Evolutionary conservation across 2,113 vertebrate genomes (phyloP), one percentile per base, ranked within the genome.

Genomic region (Sebastes fasciatus): DNA sequence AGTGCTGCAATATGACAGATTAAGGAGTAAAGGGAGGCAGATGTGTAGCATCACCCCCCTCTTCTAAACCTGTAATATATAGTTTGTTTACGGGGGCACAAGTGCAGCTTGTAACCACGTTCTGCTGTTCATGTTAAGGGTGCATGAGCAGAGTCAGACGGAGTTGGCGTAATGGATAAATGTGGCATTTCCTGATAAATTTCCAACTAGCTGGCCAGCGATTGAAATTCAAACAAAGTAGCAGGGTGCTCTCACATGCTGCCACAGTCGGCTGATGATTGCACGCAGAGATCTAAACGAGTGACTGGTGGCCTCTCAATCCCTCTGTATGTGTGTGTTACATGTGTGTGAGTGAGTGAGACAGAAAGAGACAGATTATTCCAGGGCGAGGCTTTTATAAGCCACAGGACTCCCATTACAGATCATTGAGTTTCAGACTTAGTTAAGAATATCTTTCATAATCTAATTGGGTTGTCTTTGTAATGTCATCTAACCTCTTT

Each of bases 361-460:
- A 80, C 49, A 78, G 52, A 57, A 68, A 66, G 54, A 73, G 77
- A 74, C 52, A 63, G 85, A 86, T 85, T 77, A 73, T 87, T 84
- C 62, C 78, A 78, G 46, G 60, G 70, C 86, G 91, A 86, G 65
- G 86, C 90, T 92, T 92, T 94, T 90, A 91, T 80, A 88, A 92
- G 87, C 86, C 92, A 90, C 90, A 91, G 34, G 87, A 90, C 74
- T 83, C 85, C 75, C 71, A 90, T 92, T 88, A 89, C 82, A 79
- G 85, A 91, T 89, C 85, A 90, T 71, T 86, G 79, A 81, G 82
- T 90, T 88, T 87, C 84, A 87, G 78, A 87, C 23, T 87, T 74
- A 69, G 87, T 89, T 90, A 84, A 83, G 79, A 87, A 85, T 91
- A 91, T 93, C 85, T 89, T 86, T 91, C 83, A 85, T 93, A 90